These are phyloP conservation scores for Collichthys lucidus DNA, from an alignment of 2,113 vertebrate species.

Conservation along the genomic window DNA sequence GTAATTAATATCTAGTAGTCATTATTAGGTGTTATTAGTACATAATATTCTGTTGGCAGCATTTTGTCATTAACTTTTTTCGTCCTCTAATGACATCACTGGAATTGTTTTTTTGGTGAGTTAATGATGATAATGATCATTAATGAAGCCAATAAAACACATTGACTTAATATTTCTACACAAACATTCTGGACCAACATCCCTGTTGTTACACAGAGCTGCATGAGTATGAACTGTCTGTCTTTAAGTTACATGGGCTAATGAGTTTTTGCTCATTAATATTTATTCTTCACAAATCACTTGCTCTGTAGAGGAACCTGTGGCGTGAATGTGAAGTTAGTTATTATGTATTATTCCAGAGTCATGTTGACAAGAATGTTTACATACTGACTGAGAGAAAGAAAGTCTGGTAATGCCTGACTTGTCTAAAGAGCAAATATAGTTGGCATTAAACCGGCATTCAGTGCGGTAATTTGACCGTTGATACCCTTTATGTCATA, in stretches of 20 bases:
- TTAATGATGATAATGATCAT: neutral
- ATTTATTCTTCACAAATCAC: constrained; percentile 28
- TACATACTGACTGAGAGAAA: neutral
- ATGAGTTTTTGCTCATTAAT: constrained; percentile 30
- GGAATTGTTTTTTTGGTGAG: no score
- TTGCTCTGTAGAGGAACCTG: constrained; percentile 24
- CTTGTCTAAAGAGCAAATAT: neutral
- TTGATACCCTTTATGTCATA: neutral
- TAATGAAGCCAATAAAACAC: neutral
- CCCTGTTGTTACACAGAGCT: neutral
- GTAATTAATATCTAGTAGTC: no score
- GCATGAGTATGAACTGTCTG: constrained; percentile 17
- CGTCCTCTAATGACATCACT: no score
- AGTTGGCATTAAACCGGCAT: neutral
- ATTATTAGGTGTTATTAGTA: no score
- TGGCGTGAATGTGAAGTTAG: constrained; percentile 9
- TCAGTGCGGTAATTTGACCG: neutral
- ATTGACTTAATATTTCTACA: neutral
- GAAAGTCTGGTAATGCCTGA: neutral
- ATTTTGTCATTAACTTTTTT: no score
- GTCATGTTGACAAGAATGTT: neutral
- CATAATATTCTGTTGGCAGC: no score
- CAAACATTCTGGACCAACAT: neutral
- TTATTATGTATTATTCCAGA: neutral
- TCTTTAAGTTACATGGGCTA: neutral